A percentile compares a stretch with the other conserved stretches of the same genome.
Conservation (phyloP, 2,113 vertebrate species). For the Nycticebus coucang region DNA sequence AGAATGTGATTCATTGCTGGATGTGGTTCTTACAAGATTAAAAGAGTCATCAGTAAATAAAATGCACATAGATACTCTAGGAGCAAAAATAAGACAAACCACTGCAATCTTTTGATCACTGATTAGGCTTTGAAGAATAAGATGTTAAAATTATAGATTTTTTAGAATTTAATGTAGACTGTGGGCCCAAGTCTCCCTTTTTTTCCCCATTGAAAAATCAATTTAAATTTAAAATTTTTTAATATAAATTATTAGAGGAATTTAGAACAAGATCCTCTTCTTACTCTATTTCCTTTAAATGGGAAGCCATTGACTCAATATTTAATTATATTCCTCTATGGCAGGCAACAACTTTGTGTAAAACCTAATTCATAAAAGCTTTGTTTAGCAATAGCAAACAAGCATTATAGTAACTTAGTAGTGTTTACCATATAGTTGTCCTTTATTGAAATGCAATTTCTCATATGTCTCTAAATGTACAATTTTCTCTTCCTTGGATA, state of each 20-base stretch:
- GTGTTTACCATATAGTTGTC: background rate
- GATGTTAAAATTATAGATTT: background rate
- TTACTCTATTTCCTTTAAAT: conserved; percentile 15
- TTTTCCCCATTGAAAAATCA: conserved; percentile 35
- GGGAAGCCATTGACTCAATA: background rate
- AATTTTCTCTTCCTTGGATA: background rate
- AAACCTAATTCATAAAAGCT: background rate
- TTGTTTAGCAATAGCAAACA: background rate
- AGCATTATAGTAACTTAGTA: background rate
- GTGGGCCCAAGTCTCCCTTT: background rate
- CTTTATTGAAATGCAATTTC: background rate
- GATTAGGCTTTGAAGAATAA: conserved; percentile 51
- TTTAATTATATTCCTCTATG: background rate
- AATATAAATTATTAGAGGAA: background rate
- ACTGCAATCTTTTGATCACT: conserved; percentile 31
- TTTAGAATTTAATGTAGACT: background rate
- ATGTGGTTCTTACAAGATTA: conserved; percentile 84
- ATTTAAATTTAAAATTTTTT: conserved; percentile 10
- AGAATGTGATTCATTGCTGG: conserved; percentile 89
- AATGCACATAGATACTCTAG: conserved; percentile 72
- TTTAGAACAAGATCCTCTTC: conserved; percentile 33
- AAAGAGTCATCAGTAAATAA: conserved; percentile 84
- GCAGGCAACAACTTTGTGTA: background rate
- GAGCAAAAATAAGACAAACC: conserved; percentile 55
- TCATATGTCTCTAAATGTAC: conserved; percentile 2